Percentiles rank a stretch among this genome's conserved stretches.
Conservation (phyloP, 2,113 vertebrate species). For the Raja brachyura region DNA sequence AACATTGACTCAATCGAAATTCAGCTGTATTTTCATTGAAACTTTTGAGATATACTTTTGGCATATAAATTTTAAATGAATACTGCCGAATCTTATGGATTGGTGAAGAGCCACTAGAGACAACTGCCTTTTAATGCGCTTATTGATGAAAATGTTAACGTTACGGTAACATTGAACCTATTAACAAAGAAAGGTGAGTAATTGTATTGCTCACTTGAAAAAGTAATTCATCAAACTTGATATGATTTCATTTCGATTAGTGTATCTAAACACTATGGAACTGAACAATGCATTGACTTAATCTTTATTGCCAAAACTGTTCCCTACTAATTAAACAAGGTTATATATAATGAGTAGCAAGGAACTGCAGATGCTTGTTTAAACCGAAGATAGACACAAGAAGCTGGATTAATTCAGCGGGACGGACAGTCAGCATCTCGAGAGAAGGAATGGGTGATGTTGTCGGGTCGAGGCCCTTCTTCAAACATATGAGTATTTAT, state of each 20-base stretch:
- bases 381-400: too few relatives aligned
- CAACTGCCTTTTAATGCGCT: neutral
- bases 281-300: neutral
- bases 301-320: neutral
- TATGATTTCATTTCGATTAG: too few relatives aligned
- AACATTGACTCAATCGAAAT: neutral
- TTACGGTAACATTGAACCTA: neutral
- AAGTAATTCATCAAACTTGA: too few relatives aligned
- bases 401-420: too few relatives aligned
- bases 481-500: too few relatives aligned
- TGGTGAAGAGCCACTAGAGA: neutral
- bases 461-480: too few relatives aligned
- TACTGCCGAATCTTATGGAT: neutral
- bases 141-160: neutral
- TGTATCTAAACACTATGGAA: too few relatives aligned
- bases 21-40: neutral
- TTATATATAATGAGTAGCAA: too few relatives aligned
- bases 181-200: neutral
- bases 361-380: too few relatives aligned
- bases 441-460: too few relatives aligned
- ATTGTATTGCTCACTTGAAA: neutral
- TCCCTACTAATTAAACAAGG: too few relatives aligned
- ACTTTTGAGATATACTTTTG: conserved; percentile 15
- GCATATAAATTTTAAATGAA: neutral
- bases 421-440: too few relatives aligned